Evolutionary conservation across 2,888 invertebrate genomes (phyloP), one percentile per base, ranked within the genome.

Genomic region (Lathronympha strigana): DNA sequence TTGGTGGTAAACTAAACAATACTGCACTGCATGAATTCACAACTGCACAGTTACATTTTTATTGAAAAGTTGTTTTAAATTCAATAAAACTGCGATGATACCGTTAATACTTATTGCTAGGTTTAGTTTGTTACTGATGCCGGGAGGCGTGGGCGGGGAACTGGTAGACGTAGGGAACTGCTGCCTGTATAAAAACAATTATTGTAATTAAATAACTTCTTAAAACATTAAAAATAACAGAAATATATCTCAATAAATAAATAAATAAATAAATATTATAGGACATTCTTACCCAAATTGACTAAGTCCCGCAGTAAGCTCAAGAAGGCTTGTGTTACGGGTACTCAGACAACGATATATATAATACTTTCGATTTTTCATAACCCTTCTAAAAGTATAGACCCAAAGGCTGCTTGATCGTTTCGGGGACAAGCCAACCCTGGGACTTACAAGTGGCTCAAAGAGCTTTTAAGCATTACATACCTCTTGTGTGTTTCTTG

Each of bases 61-160:
- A 64, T 28, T 58, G 38, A 61, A 40, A 55, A 62, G 66, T 63
- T 67, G 61, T 67, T 49, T 25, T 61, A 31, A 19, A 53, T 51
- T 66, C 28, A 55, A 47, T 62, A 62, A 36, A 67, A 71, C 71
- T 73, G 71, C 69, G 71, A 70, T 72, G 69, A 66, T 69, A 61
- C 60, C 54, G 53, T 54, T 36, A 19, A 13, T 19, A 66, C 60
- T 66, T 66, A 61, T 11, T 33, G 40, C 38, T 66, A 54, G 13
- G 33, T 60, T 43, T 36, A 53, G 36, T 58, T 17, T 33, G 11
- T 25, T 47, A 71, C 72, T 81, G 82, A 78, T 86, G 86, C 69
- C 79, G 78, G 68, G 82, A 80, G 33, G 89, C 83, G 77, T 84
- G 88, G 67, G 76, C 79, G 67, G 91, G 90, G 84, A 88, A 90